Evolutionary conservation across 2,797 vertebrate species (phyloP).

Genomic region (Silurus aristotelis): DNA sequence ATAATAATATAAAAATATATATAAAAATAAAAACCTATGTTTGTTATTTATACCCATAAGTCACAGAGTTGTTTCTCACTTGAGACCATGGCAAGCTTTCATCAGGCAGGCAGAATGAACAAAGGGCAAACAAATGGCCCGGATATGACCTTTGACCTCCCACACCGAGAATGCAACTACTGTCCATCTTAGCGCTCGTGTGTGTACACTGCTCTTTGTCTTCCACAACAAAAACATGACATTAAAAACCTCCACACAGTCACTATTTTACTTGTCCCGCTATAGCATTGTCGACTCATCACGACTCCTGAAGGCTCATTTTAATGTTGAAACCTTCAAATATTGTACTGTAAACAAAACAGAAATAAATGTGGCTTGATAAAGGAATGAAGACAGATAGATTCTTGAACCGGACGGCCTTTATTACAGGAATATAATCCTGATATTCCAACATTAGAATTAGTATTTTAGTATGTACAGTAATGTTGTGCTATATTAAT

Average conservation of each 20-base stretch:
- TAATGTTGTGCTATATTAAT: background rate
- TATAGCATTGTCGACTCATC: background rate
- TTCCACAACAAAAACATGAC: conserved; percentile 4
- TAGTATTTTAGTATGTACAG: background rate
- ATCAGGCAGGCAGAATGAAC: conserved; percentile 45
- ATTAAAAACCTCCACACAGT: background rate
- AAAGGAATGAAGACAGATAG: too few species aligned
- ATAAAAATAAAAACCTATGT: background rate
- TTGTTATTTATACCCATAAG: background rate
- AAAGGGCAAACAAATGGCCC: conserved; percentile 46
- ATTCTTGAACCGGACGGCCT: background rate
- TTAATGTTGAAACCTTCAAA: background rate
- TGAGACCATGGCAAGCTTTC: conserved; percentile 16
- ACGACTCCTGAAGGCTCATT: background rate
- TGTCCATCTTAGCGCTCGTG: conserved; percentile 34
- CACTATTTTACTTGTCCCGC: background rate
- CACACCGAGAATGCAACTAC: conserved; percentile 35
- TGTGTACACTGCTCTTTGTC: conserved; percentile 25
- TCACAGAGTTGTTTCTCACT: conserved; percentile 11
- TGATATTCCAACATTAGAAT: background rate
- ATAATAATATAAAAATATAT: background rate
- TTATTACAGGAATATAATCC: background rate
- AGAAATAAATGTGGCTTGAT: too few species aligned
- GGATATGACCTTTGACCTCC: conserved; percentile 53
- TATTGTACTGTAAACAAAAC: too few species aligned